Conservation (phyloP, 2,113 vertebrate genomes). For the Corythornis madagascariensis region DNA sequence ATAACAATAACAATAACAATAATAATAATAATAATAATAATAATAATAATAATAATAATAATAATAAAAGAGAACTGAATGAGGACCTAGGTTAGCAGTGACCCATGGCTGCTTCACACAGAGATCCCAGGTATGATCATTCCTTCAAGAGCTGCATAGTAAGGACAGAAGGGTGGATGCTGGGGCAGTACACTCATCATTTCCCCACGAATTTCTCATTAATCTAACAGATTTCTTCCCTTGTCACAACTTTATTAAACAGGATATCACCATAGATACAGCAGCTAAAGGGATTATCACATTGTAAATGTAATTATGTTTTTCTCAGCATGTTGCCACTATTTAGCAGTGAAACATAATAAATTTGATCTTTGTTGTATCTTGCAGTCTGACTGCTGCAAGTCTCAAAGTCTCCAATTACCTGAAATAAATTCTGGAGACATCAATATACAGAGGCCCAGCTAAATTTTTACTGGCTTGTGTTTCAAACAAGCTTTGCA, state of each 20-base stretch:
- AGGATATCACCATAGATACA: background rate
- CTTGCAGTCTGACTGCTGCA: background rate
- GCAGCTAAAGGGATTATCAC: slow-evolving; percentile 22
- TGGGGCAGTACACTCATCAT: background rate
- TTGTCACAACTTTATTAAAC: background rate
- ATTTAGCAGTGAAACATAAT: background rate
- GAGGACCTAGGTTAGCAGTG: background rate
- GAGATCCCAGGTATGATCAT: background rate
- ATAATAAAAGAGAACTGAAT: background rate
- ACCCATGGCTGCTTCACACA: background rate
- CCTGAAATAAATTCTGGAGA: background rate
- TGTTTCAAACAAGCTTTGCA: background rate
- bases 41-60: too few relatives aligned
- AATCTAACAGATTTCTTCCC: background rate
- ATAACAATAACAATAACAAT: too few relatives aligned
- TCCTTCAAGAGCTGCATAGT: background rate
- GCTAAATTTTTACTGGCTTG: background rate
- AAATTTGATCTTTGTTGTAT: background rate
- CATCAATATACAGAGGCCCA: background rate
- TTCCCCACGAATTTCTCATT: background rate
- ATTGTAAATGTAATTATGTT: slow-evolving; percentile 27
- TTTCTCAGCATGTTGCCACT: slow-evolving; percentile 13
- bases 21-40: too few relatives aligned
- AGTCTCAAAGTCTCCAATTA: background rate
- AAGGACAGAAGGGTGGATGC: background rate